phyloP scores from a whole-genome alignment of 2,113 vertebrate genomes.

The Glaucomys volans region DNA sequence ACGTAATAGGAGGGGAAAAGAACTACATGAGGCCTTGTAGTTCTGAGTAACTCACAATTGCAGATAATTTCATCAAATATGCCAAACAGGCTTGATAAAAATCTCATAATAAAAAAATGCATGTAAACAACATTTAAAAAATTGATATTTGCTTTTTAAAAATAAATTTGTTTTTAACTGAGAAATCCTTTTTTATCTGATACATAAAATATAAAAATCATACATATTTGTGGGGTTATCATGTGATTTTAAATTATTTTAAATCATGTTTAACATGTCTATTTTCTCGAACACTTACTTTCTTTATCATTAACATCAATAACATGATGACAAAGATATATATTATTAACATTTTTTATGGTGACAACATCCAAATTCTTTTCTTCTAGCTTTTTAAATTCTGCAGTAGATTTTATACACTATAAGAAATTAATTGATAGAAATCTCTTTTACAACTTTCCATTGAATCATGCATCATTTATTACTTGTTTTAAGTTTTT shows the following conservation, averaged over 20 bases:
- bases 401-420: background rate
- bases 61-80: slow-evolving; percentile 18
- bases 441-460: background rate
- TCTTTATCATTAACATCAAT: no score
- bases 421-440: background rate
- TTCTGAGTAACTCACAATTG: background rate
- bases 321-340: no score
- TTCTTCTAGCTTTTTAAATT: background rate
- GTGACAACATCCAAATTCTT: background rate
- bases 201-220: background rate
- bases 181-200: background rate
- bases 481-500: background rate
- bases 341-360: background rate
- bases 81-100: background rate
- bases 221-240: background rate
- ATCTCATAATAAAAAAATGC: slow-evolving; percentile 32
- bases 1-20: background rate
- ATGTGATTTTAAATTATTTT: background rate
- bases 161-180: background rate
- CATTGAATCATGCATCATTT: background rate
- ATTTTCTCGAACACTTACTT: background rate
- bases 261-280: background rate
- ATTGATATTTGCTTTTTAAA: background rate
- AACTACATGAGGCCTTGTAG: background rate
- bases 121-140: background rate